Percentiles rank a stretch among this genome's conserved stretches.
Conservation (phyloP, 2,888 invertebrate species). For the Cecidostiba fungosa region DNA sequence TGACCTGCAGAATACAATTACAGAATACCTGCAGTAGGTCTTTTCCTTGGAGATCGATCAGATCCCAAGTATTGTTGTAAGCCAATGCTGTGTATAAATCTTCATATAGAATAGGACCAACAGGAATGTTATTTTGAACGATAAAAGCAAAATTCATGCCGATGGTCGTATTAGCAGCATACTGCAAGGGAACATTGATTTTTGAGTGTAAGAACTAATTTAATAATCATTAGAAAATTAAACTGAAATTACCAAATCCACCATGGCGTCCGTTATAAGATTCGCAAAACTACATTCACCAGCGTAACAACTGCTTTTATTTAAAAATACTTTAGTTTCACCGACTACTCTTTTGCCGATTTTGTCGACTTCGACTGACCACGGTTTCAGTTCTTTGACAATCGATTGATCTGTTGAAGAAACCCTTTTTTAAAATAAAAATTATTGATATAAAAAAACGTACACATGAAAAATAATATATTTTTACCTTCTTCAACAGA, state of each 20-base stretch:
- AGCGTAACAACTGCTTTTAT: conserved; percentile 81
- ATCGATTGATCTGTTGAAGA: conserved; percentile 83
- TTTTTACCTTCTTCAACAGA: conserved; percentile 84
- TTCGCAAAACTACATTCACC: conserved; percentile 89
- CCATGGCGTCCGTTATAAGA: conserved; percentile 87
- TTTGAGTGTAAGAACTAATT: too few relatives aligned
- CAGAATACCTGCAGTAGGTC: conserved; percentile 81
- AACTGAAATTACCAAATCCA: conserved; percentile 81
- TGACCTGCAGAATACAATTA: too few relatives aligned
- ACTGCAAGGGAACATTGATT: conserved; percentile 5
- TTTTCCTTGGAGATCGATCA: conserved; percentile 86
- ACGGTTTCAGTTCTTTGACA: conserved; percentile 83
- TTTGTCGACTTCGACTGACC: conserved; percentile 83
- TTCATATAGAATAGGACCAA: conserved; percentile 83
- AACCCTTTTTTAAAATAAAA: neutral
- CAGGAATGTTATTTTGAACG: conserved; percentile 86
- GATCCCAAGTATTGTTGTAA: conserved; percentile 88
- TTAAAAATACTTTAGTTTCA: conserved; percentile 82
- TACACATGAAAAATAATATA: neutral
- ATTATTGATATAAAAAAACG: neutral
- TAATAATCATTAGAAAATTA: too few relatives aligned
- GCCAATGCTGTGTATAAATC: conserved; percentile 87
- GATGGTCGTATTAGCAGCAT: conserved; percentile 84
- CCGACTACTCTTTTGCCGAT: conserved; percentile 84
- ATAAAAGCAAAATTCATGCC: conserved; percentile 87